A percentile compares a stretch with the other conserved stretches of the same genome.
phyloP scores from a whole-genome alignment of 2,113 vertebrate genomes.

The Silurus glanis region DNA sequence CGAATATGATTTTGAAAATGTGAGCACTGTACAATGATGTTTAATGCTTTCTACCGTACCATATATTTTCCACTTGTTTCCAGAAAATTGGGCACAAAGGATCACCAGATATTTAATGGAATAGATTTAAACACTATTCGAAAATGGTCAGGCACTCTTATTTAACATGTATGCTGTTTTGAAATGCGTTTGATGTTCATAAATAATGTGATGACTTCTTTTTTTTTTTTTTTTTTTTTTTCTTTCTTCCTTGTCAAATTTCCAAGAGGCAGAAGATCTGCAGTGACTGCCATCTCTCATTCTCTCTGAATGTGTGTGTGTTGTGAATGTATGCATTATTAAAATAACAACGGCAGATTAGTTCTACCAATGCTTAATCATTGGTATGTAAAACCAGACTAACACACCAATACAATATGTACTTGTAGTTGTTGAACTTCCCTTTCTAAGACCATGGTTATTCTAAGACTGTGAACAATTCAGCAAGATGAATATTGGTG shows the following conservation, averaged over 20 bases:
- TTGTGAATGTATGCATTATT: neutral
- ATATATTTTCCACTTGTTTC: neutral
- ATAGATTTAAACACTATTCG: neutral
- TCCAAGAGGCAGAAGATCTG: constrained; percentile 51
- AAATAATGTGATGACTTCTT: constrained; percentile 56
- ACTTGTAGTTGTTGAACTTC: neutral
- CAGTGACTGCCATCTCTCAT: constrained; percentile 20
- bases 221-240: constrained; percentile 50
- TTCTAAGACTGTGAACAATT: neutral
- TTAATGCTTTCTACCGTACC: neutral
- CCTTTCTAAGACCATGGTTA: neutral
- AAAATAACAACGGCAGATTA: neutral
- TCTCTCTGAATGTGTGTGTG: neutral
- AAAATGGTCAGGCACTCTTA: neutral
- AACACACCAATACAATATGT: neutral
- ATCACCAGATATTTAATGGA: neutral
- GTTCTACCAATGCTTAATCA: neutral
- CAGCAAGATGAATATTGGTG: neutral
- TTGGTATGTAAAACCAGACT: neutral
- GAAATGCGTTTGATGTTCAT: constrained; percentile 7
- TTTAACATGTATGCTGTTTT: constrained; percentile 39
- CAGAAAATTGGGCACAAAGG: neutral
- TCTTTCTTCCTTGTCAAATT: constrained; percentile 49
- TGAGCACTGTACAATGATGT: neutral
- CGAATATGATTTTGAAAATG: neutral